Evolutionary conservation across 2,113 vertebrate genomes (phyloP), one percentile per base, ranked within the genome.

Genomic region (Tapirus terrestris): DNA sequence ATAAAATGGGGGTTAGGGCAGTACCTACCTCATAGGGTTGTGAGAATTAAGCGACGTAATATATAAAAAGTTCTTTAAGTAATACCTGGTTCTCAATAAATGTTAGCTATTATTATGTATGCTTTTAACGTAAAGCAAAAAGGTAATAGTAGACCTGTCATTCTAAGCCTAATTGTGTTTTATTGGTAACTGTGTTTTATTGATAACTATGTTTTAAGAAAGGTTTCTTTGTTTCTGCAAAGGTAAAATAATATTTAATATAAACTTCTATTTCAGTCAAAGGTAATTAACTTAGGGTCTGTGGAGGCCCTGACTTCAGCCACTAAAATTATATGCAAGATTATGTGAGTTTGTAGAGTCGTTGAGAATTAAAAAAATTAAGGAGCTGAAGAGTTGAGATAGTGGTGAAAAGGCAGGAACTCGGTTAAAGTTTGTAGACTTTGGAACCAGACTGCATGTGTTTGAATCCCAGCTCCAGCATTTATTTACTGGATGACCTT

Each of bases 81-180:
- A 94, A 92, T 56, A 70, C 17, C 6, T 82, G 70, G 25, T 82
- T 93, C n/a, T 68, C 88, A 63, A 12, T 76, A 45, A 76, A 63
- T 70, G 58, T 65, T 92, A 80, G 43, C 68, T 77, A 6, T 89
- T 76, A 39, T 61, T 75, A 33, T n/a, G 29, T 83, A 17, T 91
- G 45, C 9, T 91, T 82, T 82, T 83, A 60, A 76, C 76, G 39
- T 92, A 80, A 79, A 93, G 48, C 60, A 80, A 36, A 96, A 72
- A 68, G 14, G 1, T 80, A 80, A 39, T 43, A 36, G 18, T 58
- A 76, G 36, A 63, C 36, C 12, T 65, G 48, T 68, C 4, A 33
- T 79, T 93, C 33, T 48, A 91, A 80, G 33, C 48, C 8, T 76
- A 45, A 48, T 84, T 88, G 36, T 76, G 58, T 75, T 86, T 56